phyloP scores from a whole-genome alignment of 1,140 invertebrate species.

The Samia ricini region DNA sequence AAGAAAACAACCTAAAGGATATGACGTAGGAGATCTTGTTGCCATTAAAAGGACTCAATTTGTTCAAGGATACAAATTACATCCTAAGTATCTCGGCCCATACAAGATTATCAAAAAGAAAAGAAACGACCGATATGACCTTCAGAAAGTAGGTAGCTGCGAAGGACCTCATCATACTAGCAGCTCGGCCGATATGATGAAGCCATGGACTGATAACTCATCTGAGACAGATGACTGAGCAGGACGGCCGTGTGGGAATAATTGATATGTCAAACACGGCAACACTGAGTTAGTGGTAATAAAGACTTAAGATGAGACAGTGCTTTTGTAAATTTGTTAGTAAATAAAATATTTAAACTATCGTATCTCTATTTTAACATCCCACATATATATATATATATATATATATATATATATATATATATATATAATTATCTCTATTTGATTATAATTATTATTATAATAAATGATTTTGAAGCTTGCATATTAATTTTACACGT shows the following conservation, averaged over 20 bases:
- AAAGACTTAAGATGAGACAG: too few relatives aligned
- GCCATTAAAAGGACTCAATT: constrained; percentile 13
- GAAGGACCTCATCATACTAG: constrained; percentile 15
- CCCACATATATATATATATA: too few relatives aligned
- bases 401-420: constrained; percentile 2
- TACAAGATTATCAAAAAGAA: constrained; percentile 40
- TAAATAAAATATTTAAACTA: too few relatives aligned
- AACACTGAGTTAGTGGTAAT: too few relatives aligned
- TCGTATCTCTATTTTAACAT: too few relatives aligned
- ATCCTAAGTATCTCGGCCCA: constrained; percentile 47
- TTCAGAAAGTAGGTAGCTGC: constrained; percentile 27
- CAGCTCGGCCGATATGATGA: constrained; percentile 19
- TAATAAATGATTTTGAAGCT: too few relatives aligned
- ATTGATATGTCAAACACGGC: too few relatives aligned
- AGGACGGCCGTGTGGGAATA: constrained; percentile 14
- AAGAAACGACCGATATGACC: constrained; percentile 38
- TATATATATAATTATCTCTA: neutral
- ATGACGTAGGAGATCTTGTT: constrained; percentile 6
- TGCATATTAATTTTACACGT: too few relatives aligned
- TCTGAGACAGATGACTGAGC: constrained; percentile 15
- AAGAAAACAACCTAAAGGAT: neutral
- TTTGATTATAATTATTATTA: too few relatives aligned
- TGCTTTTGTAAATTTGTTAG: too few relatives aligned
- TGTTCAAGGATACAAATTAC: constrained; percentile 29
- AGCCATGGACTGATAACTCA: constrained; percentile 12